These are phyloP conservation scores for Ceratotherium simum DNA, from an alignment of 2,113 vertebrate species.

Conservation along the genomic window DNA sequence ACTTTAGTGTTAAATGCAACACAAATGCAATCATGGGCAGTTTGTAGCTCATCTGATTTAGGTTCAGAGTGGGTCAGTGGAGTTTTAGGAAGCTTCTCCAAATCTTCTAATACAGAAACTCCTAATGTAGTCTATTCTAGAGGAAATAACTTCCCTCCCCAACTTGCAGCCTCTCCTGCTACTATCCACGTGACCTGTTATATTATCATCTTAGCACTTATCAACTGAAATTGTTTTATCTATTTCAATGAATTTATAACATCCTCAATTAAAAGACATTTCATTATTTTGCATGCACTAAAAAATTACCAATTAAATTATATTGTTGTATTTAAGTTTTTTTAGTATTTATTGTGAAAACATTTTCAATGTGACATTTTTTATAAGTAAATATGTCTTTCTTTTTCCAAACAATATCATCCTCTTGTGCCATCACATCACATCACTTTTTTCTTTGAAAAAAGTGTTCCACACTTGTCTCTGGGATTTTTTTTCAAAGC, in stretches of 20 bases:
- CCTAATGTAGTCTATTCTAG: neutral
- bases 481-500: neutral
- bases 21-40: neutral
- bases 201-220: neutral
- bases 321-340: neutral
- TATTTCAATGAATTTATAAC: neutral
- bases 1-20: neutral
- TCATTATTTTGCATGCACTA: neutral
- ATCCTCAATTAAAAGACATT: neutral
- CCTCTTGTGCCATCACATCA: neutral
- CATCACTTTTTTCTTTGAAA: neutral
- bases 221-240: neutral
- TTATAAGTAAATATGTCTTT: neutral
- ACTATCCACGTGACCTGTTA: accelerated
- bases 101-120: neutral
- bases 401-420: neutral
- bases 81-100: neutral
- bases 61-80: neutral
- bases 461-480: neutral
- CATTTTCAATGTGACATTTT: neutral
- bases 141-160: neutral
- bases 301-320: neutral
- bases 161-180: neutral
- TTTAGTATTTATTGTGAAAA: neutral
- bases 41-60: neutral